These are phyloP conservation scores for Bungarus multicinctus DNA, from an alignment of 2,113 vertebrate species.

Conservation along the genomic window DNA sequence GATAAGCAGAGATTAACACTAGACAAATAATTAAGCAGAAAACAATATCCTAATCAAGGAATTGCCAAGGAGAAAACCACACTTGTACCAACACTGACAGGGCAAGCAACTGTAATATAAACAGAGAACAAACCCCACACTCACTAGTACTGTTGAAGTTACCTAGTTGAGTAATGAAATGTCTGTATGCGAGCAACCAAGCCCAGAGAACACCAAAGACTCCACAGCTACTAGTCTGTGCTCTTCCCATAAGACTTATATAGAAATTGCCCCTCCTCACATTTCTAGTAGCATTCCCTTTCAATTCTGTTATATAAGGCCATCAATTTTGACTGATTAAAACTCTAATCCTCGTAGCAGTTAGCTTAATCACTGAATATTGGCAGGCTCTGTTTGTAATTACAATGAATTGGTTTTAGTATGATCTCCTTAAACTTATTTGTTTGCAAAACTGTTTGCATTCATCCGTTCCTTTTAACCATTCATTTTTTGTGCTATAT, in stretches of 20 bases:
- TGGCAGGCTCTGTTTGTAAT: conserved; percentile 19
- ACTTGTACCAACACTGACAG: background rate
- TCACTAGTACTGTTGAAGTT: background rate
- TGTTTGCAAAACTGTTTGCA: conserved; percentile 24
- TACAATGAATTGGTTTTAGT: background rate
- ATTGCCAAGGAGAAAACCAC: background rate
- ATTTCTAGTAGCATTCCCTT: background rate
- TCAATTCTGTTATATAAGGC: background rate
- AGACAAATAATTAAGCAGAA: background rate
- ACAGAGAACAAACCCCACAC: background rate
- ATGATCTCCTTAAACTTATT: conserved; percentile 15
- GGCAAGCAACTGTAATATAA: background rate
- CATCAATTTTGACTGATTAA: background rate
- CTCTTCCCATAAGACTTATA: background rate
- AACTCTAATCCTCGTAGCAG: background rate
- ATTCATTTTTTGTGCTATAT: conserved; percentile 31
- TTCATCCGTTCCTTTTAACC: conserved; percentile 24
- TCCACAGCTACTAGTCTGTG: background rate
- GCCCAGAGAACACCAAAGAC: background rate
- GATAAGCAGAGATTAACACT: background rate
- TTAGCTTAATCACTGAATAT: background rate
- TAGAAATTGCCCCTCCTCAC: background rate
- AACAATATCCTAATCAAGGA: background rate
- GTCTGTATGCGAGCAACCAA: background rate
- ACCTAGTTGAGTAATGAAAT: background rate